Evolutionary conservation across 1,140 invertebrate species (phyloP), one percentile per base, ranked within the genome.

Genomic region (Liolophura sinensis): DNA sequence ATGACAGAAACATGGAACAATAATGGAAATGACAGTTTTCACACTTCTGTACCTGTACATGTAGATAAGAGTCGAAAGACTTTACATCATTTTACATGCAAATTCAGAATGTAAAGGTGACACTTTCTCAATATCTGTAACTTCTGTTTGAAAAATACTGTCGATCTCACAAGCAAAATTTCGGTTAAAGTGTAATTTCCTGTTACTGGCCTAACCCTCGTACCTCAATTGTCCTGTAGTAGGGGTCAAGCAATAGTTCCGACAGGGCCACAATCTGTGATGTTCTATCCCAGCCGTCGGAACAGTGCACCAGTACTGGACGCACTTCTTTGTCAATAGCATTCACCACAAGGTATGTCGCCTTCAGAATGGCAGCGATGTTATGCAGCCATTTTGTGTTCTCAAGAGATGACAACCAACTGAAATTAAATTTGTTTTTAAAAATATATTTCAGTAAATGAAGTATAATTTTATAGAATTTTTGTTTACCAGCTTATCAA

Each of bases 231-330:
- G 95, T 97, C 69, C 96, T 86, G 83, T 98, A 98, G 85, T 91
- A 94, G 12, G 95, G 93, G 87, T 98, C 96, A 20, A 98, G 86
- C 73, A 97, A 85, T n/a, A 98, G 87, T 84, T 97, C 91, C 20
- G 94, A 92, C 50, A 96, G 87, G 15, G 94, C 91, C 4, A 95
- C 92, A 70, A 97, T 94, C 85, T 98, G 95, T 11, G 96, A 93
- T 52, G 96, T 98, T 69, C 96, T 88, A 85, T 98, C 96, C 96
- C 96, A 98, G 11, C 96, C 96, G 86, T 98, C 96, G 3, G 93
- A 95, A 84, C 96, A 98, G 82, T 98, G 96, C 0, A 98, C 94
- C 60, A 98, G 86, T 49, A 96, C 95, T 15, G 81, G 77, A 47
- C 73, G 61, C 12, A 62, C 73, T 55, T 81, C 92, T 46, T 89